phyloP scores from a whole-genome alignment of 2,113 vertebrate species.

The Cynopterus brachyotis region DNA sequence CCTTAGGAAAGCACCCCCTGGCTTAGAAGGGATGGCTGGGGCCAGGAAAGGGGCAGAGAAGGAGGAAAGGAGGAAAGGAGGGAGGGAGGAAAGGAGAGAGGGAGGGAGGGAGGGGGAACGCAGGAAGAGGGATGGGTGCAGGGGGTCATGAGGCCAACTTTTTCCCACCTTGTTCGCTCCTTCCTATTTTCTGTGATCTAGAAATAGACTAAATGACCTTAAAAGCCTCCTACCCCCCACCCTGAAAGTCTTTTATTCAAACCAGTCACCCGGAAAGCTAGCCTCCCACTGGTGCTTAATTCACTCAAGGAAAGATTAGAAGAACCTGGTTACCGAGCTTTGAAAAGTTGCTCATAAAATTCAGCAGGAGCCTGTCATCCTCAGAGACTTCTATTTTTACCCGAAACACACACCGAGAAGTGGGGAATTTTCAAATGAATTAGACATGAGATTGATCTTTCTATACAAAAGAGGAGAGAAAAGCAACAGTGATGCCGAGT shows the following conservation, averaged over 20 bases:
- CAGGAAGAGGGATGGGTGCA: neutral
- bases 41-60: neutral
- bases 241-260: slow-evolving; percentile 62
- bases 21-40: neutral
- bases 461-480: slow-evolving; percentile 59
- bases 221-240: slow-evolving; percentile 62
- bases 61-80: fast-evolving
- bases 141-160: neutral
- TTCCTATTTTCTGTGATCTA: neutral
- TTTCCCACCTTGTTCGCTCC: neutral
- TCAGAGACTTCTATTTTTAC: slow-evolving; percentile 80
- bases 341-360: slow-evolving; percentile 75
- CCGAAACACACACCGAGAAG: slow-evolving; percentile 74
- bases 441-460: slow-evolving; percentile 77
- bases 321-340: slow-evolving; percentile 66
- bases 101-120: too few relatives aligned
- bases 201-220: slow-evolving; percentile 50
- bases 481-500: neutral
- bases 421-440: slow-evolving; percentile 77
- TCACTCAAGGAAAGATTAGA: slow-evolving; percentile 73
- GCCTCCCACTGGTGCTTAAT: slow-evolving; percentile 68
- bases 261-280: slow-evolving; percentile 61
- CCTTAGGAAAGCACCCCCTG: neutral
- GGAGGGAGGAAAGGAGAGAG: neutral
- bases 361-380: slow-evolving; percentile 71